Evolutionary conservation across 2,888 invertebrate genomes (phyloP).

Genomic region (Apamea crenata): DNA sequence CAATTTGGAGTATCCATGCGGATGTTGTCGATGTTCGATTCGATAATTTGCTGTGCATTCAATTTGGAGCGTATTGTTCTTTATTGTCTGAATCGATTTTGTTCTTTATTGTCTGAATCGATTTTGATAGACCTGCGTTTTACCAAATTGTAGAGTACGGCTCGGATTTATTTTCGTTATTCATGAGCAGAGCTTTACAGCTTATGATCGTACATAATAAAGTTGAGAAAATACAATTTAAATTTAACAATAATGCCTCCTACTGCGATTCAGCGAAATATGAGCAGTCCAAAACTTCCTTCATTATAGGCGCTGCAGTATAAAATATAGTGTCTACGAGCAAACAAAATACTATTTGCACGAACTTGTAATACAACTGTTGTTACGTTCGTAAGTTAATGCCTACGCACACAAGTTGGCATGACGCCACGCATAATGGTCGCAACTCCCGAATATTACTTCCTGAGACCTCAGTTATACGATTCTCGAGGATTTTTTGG

Average conservation of each 20-base stretch:
- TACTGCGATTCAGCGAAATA: constrained; percentile 22
- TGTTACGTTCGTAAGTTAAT: constrained; percentile 61
- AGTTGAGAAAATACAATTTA: constrained; percentile 28
- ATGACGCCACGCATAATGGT: constrained; percentile 79
- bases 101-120: constrained; percentile 43
- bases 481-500: constrained; percentile 55
- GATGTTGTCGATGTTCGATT: constrained; percentile 50
- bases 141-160: constrained; percentile 18
- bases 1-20: constrained; percentile 52
- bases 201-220: constrained; percentile 36
- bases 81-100: constrained; percentile 39
- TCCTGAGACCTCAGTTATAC: constrained; percentile 69
- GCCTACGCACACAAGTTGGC: constrained; percentile 75
- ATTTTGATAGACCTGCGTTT: constrained; percentile 35
- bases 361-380: constrained; percentile 57
- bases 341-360: constrained; percentile 51
- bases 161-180: constrained; percentile 28
- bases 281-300: constrained; percentile 32
- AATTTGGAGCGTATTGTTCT: constrained; percentile 54
- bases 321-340: constrained; percentile 44
- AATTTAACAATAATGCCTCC: constrained; percentile 34
- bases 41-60: constrained; percentile 54
- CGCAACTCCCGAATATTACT: constrained; percentile 79
- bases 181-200: constrained; percentile 38
- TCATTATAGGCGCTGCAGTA: constrained; percentile 31